Evolutionary conservation across 2,113 vertebrate species (phyloP).

Genomic region (Dipodomys stephensi): DNA sequence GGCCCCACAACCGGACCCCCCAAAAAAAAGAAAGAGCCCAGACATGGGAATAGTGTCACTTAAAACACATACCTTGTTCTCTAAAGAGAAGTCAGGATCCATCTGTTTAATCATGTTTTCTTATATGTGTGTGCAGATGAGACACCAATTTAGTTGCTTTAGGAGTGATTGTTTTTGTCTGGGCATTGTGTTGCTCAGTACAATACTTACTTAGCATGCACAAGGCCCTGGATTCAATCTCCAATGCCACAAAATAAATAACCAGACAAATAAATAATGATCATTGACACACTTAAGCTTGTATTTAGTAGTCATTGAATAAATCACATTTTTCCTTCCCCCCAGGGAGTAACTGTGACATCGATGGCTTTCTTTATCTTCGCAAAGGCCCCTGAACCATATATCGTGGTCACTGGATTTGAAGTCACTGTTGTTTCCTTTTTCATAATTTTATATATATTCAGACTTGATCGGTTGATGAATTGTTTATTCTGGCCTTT

Average conservation of each 20-base stretch:
- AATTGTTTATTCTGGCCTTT: slow-evolving; percentile 91
- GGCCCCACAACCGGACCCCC: too few species aligned
- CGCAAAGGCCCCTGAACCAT: slow-evolving; percentile 75
- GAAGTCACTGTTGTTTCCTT: slow-evolving; percentile 85
- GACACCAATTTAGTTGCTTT: not conserved
- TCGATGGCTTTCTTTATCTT: slow-evolving; percentile 85
- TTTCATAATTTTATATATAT: slow-evolving; percentile 88
- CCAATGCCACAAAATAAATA: not conserved
- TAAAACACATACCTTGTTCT: not conserved
- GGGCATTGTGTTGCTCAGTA: not conserved
- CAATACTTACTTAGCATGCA: not conserved
- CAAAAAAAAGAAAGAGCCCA: not conserved
- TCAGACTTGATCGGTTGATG: slow-evolving; percentile 87
- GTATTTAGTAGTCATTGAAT: not conserved
- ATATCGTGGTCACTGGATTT: slow-evolving; percentile 83
- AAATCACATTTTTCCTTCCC: not conserved
- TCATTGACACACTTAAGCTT: slow-evolving; percentile 41
- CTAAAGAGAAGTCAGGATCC: not conserved
- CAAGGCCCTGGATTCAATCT: not conserved
- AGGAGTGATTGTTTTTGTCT: not conserved
- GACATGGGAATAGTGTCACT: not conserved
- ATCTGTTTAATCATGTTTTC: not conserved
- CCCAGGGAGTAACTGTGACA: slow-evolving; percentile 83
- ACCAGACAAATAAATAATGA: not conserved
- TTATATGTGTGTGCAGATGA: not conserved